Base-by-base conservation (phyloP, 2,797 vertebrate species). In the Anableps anableps region DNA sequence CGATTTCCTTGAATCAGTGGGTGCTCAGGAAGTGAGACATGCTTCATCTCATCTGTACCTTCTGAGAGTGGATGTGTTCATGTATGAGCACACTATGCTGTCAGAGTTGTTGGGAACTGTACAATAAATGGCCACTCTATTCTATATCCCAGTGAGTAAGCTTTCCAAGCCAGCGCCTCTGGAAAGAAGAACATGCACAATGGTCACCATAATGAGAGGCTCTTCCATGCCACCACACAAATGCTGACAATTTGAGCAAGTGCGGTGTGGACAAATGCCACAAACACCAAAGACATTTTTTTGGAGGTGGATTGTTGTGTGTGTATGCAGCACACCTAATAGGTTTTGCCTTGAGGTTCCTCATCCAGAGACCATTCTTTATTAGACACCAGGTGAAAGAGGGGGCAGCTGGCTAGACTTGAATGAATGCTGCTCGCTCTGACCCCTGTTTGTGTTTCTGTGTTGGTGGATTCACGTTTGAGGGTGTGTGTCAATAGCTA, bases 111-210 rank as follows among this genome's bases (percentile, higher is more conserved):
- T 79, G 78, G 82, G 85, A 83, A 88, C 83, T 87, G 91, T 87
- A 90, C 88, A 93, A 88, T 90, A 82, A 85, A 85, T 84, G 88
- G 89, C 78, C 78, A 31, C 78, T 85, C 85, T 64, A 80, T 90
- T 92, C 88, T 84, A 45, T 50, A 80, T 85, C 88, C 77, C 89
- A 87, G 86, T 85, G 77, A 90, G 90, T 70, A 89, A 85, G 91
- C 93, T 95, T 96, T 95, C 94, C 94, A 93, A 90, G 91, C 90
- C 91, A 94, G 89, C 93, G 93, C 91, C 92, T 84, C 90, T 76
- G 36, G 95, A 95, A 93, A 80, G 88, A 88, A 85, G 89, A 79
- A 70, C 85, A 80, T 26, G 51, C 91, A 95, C 94, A 96, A 93
- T 94, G 90, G 91, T 78, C 74, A 41, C 82, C 79, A 82, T 93